Base-by-base conservation (phyloP, 2,797 vertebrate genomes). In the Crenichthys baileyi region DNA sequence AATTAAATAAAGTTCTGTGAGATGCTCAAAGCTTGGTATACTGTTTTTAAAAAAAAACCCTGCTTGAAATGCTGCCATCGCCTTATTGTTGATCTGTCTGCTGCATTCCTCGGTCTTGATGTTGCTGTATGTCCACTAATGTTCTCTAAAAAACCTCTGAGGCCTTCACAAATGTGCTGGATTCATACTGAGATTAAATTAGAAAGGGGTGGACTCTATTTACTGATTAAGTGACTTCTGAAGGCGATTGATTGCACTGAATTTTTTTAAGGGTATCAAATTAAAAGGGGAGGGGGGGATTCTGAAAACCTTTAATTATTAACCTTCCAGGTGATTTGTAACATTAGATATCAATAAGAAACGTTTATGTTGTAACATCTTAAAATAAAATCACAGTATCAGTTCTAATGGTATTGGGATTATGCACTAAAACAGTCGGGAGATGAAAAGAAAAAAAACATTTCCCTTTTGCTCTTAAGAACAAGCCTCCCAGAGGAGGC, bases 401-500 rank as follows among this genome's bases (percentile, higher is more conserved):
- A 36, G 18, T 36, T 63, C 29, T 63, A 16, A 63, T 36, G 61
- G 15, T 63, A 7, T 36, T 63, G 61, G 61, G 8, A 67, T 24
- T 5, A 67, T 24, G 22, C 36, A 39, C 1, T 11, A 46, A 46
- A 51, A 51, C 50, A 51, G 50, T 51, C 50, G 18, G 50, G 15
- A 18, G 50, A 51, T 18, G 15, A 51, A 18, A 51, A 4, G 15
- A 51, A 67, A 3, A 22, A 29, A 29, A 26, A 26, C n/a, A 9
- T 60, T 80, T 79, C 56, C 26, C 20, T 60, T 74, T 31, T 85
- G 61, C 53, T 85, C 70, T 79, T 81, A 39, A 79, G 85, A 90
- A 82, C 70, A 76, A 55, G 77, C 82, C 56, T 56, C 73, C 79
- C 53, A 81, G 80, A 91, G 79, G 58, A 84, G 79, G 61, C 75